Conservation (phyloP, 1,140 invertebrate species). For the Berghia stephanieae region DNA sequence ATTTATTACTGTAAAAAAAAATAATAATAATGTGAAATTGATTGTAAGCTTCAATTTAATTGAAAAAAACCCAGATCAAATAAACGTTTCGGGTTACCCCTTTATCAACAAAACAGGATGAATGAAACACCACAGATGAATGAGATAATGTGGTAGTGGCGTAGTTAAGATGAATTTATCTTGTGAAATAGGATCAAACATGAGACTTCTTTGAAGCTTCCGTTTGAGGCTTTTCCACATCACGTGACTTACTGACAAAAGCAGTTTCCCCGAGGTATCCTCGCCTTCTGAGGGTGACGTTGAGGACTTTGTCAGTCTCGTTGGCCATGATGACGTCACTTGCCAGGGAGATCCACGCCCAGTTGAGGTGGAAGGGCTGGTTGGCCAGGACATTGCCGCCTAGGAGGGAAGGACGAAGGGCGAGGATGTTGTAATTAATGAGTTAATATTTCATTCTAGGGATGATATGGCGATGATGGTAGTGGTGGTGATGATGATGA, state of each 20-base stretch:
- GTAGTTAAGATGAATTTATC: too few relatives aligned
- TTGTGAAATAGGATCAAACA: too few relatives aligned
- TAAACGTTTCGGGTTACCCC: too few relatives aligned
- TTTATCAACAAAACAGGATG: too few relatives aligned
- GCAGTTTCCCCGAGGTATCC: conserved; percentile 66
- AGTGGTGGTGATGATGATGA: neutral
- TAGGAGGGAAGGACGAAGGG: conserved; percentile 42
- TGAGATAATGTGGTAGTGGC: too few relatives aligned
- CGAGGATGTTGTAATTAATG: neutral
- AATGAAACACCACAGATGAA: too few relatives aligned
- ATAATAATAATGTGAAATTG: too few relatives aligned
- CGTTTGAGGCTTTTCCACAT: too few relatives aligned
- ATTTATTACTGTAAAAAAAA: too few relatives aligned
- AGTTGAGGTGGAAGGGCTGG: conserved; percentile 65
- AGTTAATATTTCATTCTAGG: neutral
- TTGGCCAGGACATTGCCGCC: conserved; percentile 61
- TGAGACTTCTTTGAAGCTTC: too few relatives aligned
- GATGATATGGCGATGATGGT: neutral
- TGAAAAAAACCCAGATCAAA: too few relatives aligned
- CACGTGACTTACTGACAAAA: conserved; percentile 67
- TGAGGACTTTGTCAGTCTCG: conserved; percentile 57
- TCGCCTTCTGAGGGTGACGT: conserved; percentile 57
- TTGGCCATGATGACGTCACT: conserved; percentile 51
- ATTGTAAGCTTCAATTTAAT: too few relatives aligned
- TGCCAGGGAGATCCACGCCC: conserved; percentile 66